phyloP scores from a whole-genome alignment of 2,113 vertebrate species.

The Sylvietta virens region DNA sequence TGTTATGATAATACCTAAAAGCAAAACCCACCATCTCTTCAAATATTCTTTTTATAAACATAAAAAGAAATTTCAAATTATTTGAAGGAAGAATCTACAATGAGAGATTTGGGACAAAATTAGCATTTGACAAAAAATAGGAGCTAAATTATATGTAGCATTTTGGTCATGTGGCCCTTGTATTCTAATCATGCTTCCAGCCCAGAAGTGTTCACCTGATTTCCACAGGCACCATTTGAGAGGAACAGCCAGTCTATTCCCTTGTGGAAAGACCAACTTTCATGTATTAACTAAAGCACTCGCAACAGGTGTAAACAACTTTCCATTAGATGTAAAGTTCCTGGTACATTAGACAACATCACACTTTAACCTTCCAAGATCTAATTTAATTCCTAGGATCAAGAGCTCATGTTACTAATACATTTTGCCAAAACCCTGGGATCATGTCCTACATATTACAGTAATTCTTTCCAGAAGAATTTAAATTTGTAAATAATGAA shows the following conservation, averaged over 20 bases:
- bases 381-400: constrained; percentile 59
- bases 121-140: not conserved
- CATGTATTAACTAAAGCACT: not conserved
- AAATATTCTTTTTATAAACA: not conserved
- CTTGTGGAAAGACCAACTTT: not conserved
- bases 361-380: constrained; percentile 51
- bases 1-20: not conserved
- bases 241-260: not conserved
- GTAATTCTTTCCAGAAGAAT: constrained; percentile 68
- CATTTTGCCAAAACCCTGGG: constrained; percentile 60
- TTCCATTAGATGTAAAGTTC: constrained; percentile 42
- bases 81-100: not conserved
- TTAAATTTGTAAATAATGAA: constrained; percentile 66
- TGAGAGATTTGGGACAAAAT: not conserved
- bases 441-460: constrained; percentile 62
- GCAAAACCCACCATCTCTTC: not conserved
- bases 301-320: constrained; percentile 45
- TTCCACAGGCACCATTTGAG: not conserved
- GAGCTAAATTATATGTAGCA: not conserved
- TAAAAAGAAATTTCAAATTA: not conserved
- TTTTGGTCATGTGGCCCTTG: not conserved
- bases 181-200: accelerated
- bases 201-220: not conserved
- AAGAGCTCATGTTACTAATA: constrained; percentile 51
- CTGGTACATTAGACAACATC: constrained; percentile 43